A percentile compares a stretch with the other conserved stretches of the same genome.
These are phyloP conservation scores for Lates japonicus DNA, from an alignment of 2,797 vertebrate genomes.

Conservation along the genomic window DNA sequence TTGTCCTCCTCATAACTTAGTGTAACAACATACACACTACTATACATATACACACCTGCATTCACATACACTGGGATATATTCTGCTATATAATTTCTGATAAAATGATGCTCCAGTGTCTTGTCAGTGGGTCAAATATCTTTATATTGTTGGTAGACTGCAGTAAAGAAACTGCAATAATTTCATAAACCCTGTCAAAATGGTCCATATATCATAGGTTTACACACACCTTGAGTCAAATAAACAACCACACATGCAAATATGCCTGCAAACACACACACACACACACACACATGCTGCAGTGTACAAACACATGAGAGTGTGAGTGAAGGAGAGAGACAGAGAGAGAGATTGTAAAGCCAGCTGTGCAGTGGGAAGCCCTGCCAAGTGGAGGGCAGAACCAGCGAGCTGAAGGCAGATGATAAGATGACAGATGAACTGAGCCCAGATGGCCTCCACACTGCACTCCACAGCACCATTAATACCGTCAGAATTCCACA, in stretches of 20 bases:
- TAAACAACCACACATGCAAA: conserved; percentile 27
- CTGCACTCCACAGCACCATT: conserved; percentile 54
- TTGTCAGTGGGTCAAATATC: conserved; percentile 5
- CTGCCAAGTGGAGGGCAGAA: conserved; percentile 72
- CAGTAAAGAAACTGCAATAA: not conserved
- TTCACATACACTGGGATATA: not conserved
- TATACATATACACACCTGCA: not conserved
- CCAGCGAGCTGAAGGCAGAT: conserved; percentile 66
- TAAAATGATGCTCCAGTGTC: not conserved
- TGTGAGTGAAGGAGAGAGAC: conserved; percentile 44
- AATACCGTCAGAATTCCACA: conserved; percentile 38
- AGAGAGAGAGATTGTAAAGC: conserved; percentile 60
- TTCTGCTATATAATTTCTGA: not conserved
- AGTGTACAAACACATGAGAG: not conserved
- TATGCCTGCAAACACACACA: not conserved
- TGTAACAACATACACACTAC: not conserved
- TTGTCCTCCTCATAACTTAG: not conserved
- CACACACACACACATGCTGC: conserved; percentile 11
- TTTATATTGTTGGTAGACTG: not conserved
- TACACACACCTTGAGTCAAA: conserved; percentile 5
- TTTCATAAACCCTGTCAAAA: conserved; percentile 30
- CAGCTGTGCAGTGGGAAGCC: conserved; percentile 71
- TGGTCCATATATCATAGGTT: conserved; percentile 11
- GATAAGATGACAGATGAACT: conserved; percentile 75
- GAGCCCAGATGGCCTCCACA: conserved; percentile 75